Evolutionary conservation across 2,888 invertebrate species (phyloP).

Genomic region (Galerucella nymphaeae): DNA sequence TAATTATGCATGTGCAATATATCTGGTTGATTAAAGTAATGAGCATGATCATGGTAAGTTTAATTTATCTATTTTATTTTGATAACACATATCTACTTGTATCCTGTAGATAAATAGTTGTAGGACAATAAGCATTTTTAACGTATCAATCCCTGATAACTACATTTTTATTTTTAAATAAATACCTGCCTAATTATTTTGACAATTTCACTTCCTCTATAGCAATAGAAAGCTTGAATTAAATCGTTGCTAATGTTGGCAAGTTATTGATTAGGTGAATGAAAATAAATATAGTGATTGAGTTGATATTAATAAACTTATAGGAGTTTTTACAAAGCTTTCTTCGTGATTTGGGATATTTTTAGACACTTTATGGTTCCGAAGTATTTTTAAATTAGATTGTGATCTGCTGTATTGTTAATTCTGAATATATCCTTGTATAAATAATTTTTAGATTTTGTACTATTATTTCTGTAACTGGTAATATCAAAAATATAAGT

Average conservation of each 20-base stretch:
- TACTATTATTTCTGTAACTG: too few relatives aligned
- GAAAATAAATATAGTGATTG: neutral
- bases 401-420: too few relatives aligned
- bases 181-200: neutral
- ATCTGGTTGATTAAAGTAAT: neutral
- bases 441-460: too few relatives aligned
- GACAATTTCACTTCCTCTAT: conserved; percentile 4
- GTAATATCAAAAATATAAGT: too few relatives aligned
- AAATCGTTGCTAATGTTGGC: neutral
- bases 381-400: neutral
- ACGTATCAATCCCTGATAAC: neutral
- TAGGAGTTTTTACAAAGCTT: too few relatives aligned
- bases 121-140: neutral
- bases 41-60: conserved; percentile 11
- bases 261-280: conserved; percentile 8
- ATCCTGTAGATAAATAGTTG: conserved; percentile 11
- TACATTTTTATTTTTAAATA: neutral
- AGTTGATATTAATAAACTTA: neutral
- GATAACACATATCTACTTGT: conserved; percentile 10
- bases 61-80: neutral
- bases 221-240: neutral
- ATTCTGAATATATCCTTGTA: too few relatives aligned
- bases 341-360: too few relatives aligned
- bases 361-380: neutral
- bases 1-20: conserved; percentile 8